Evolutionary conservation across 2,113 vertebrate genomes (phyloP).

Genomic region (sheep (Ovis aries)): DNA sequence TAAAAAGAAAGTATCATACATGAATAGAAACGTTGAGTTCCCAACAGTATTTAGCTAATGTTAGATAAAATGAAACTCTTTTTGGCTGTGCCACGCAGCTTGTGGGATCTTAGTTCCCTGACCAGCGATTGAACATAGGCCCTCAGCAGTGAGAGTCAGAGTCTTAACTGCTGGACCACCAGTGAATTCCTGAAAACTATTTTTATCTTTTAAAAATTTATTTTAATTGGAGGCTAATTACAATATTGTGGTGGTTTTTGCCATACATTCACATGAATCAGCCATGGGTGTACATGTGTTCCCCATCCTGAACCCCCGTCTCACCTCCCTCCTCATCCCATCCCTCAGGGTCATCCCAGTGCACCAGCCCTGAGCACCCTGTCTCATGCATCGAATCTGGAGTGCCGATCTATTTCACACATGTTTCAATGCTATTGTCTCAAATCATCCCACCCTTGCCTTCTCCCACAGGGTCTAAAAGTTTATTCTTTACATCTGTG

Average conservation of each 20-base stretch:
- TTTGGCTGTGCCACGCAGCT: neutral
- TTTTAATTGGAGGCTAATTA: neutral
- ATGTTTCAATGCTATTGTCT: neutral
- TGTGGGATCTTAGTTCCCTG: neutral
- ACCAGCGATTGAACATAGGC: neutral
- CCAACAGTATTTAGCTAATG: slow-evolving; percentile 11
- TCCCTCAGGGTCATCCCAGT: neutral
- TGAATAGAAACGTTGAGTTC: neutral
- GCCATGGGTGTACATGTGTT: neutral
- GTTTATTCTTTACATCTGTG: neutral
- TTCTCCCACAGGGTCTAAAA: neutral
- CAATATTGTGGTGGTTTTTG: neutral
- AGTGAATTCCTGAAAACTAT: neutral
- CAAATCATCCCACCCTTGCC: neutral
- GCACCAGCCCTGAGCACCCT: neutral
- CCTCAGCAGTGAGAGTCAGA: neutral
- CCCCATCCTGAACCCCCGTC: neutral
- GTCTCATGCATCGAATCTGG: neutral
- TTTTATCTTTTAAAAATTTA: neutral
- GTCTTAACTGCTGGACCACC: neutral
- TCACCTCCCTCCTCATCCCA: neutral
- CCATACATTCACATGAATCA: neutral
- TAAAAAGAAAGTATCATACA: slow-evolving; percentile 33
- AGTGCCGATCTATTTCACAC: neutral
- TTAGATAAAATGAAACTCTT: neutral